phyloP scores from a whole-genome alignment of 2,888 invertebrate genomes.

The Ceraclea dissimilis region DNA sequence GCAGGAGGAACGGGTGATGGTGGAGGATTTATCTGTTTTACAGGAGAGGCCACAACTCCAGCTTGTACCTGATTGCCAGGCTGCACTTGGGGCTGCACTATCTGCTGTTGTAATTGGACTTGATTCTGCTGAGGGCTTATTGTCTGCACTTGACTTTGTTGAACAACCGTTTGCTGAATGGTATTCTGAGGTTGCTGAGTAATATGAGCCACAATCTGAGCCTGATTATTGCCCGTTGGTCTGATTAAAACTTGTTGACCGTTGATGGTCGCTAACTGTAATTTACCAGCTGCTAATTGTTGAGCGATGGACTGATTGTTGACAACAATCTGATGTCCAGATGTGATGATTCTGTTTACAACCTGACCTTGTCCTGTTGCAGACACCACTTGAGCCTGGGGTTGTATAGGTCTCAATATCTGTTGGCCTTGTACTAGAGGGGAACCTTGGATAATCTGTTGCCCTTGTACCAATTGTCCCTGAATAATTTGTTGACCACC shows the following conservation, averaged over 20 bases:
- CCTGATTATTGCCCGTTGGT: constrained; percentile 69
- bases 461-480: constrained; percentile 30
- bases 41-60: constrained; percentile 6
- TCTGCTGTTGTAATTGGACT: constrained; percentile 16
- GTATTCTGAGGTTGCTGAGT: constrained; percentile 49
- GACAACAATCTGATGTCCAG: constrained; percentile 64
- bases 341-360: constrained; percentile 34
- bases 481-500: constrained; percentile 30
- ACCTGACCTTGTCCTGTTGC: constrained; percentile 30
- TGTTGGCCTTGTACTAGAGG: constrained; percentile 27
- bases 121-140: constrained; percentile 25
- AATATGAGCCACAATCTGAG: constrained; percentile 69
- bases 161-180: constrained; percentile 29
- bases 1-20: constrained; percentile 24
- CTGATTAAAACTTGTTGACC: constrained; percentile 80
- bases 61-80: neutral
- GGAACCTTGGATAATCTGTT: constrained; percentile 27
- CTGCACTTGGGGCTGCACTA: constrained; percentile 5
- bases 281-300: constrained; percentile 74
- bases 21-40: constrained; percentile 24
- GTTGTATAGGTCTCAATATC: constrained; percentile 33
- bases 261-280: constrained; percentile 75
- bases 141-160: constrained; percentile 27
- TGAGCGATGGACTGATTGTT: constrained; percentile 71
- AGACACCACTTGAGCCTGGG: constrained; percentile 29